Base-by-base conservation (phyloP, 53 echinoderm and acorn worm genomes). In the Stichopus horrens region DNA sequence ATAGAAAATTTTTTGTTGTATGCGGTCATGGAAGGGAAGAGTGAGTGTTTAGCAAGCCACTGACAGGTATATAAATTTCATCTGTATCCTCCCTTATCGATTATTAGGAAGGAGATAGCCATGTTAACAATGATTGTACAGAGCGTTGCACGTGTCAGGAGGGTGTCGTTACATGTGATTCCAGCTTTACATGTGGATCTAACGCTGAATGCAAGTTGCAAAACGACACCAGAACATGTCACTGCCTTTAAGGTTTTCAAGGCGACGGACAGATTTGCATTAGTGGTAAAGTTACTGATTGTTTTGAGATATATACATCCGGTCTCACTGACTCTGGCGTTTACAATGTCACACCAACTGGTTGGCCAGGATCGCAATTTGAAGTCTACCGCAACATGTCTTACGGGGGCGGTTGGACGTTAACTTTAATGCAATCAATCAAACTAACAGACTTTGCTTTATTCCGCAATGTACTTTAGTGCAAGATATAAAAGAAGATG, bases 331-430 rank as follows among this genome's bases (percentile, higher is more conserved):
- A 14, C 13, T 14, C 37, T 52, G 85, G 85, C 8, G 23, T 85
- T 23, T 85, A 85, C 52, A 85, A 7, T 37, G 23, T 85, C 52
- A 85, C 66, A 67, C 85, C 85, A 67, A 37, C 85, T 67, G 85
- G 66, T 23, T 85, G 85, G 85, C 21, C 85, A 5, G 85, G 37
- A 9, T 60, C 85, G 53, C 23, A 9, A 52, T 85, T 85, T 67
- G 83, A 83, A 83, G 83, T 83, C 7, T 83, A 59, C 60, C 60
- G 83, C 37, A 55, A 83, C 11, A 83, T 83, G 83, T 83, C 22
- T 19, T 22, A 59, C 11, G 83, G 83, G n/a, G 83, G 83, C 16
- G 83, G 83, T 7, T 83, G 83, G 83, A 83, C 83, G n/a, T 63
- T 83, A 57, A 83, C 63, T 37, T 37, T 37, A 37, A 37, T 37